These are phyloP conservation scores for Phylloscopus trochilus DNA, from an alignment of 2,113 vertebrate genomes.

Conservation along the genomic window DNA sequence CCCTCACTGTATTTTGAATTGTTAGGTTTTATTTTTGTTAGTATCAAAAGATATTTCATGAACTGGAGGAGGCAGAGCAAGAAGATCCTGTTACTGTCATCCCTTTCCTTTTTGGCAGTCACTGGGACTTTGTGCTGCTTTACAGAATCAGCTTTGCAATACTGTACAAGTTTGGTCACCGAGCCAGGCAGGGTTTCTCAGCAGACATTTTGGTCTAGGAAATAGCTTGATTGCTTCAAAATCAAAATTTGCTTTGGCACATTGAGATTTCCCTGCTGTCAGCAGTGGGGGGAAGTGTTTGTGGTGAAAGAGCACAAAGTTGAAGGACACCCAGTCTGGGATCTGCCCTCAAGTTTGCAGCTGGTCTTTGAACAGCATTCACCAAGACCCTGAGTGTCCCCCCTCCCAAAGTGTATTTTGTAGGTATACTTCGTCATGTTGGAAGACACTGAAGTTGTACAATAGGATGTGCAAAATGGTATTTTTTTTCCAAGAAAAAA, in stretches of 20 bases:
- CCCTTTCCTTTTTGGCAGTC: background rate
- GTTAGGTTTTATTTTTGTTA: background rate
- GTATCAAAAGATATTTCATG: background rate
- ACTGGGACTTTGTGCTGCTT: background rate
- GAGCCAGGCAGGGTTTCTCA: background rate
- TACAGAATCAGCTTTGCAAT: background rate
- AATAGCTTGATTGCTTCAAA: background rate
- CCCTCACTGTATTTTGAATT: background rate
- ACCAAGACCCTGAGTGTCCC: background rate
- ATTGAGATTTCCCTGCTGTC: background rate
- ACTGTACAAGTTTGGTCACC: background rate
- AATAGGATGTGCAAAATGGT: background rate
- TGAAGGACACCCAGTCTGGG: rapidly evolving
- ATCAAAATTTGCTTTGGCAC: background rate
- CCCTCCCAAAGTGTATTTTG: background rate
- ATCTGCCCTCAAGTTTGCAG: background rate
- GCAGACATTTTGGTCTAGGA: background rate
- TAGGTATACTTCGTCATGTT: background rate
- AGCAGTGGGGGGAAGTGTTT: background rate
- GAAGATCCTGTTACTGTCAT: background rate
- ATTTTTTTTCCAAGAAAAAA: background rate
- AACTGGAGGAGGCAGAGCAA: background rate
- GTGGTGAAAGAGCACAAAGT: background rate
- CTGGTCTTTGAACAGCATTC: background rate
- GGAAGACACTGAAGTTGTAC: background rate